A percentile compares a stretch with the other conserved stretches of the same genome.
Conservation (phyloP, 1,140 invertebrate genomes). For the Lasioglossum albipes region DNA sequence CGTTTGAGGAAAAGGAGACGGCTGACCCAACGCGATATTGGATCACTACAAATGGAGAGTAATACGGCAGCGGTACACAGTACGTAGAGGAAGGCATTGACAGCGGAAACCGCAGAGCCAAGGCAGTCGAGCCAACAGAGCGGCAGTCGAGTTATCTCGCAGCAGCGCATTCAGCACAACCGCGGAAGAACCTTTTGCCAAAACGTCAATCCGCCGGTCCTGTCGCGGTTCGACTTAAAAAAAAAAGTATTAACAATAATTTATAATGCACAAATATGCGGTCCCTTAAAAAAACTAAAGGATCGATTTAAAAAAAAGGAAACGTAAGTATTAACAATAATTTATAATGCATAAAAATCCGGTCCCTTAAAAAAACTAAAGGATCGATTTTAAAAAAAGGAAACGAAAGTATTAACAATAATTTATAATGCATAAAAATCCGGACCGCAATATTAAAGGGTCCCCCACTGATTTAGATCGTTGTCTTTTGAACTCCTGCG, state of each 20-base stretch:
- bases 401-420: constrained; percentile 12
- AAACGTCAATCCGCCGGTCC: constrained; percentile 28
- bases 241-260: constrained; percentile 28
- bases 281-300: too few relatives aligned
- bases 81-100: constrained; percentile 69
- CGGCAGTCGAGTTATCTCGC: constrained; percentile 41
- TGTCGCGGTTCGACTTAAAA: not conserved
- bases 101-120: constrained; percentile 70
- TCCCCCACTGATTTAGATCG: too few relatives aligned
- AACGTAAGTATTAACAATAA: too few relatives aligned
- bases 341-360: too few relatives aligned
- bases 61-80: constrained; percentile 34
- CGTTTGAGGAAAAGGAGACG: constrained; percentile 12
- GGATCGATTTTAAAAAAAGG: too few relatives aligned
- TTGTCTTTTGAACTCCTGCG: too few relatives aligned
- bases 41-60: constrained; percentile 67
- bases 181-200: constrained; percentile 37
- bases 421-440: not conserved
- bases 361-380: too few relatives aligned
- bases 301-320: not conserved
- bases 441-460: too few relatives aligned
- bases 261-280: not conserved
- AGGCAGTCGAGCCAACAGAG: constrained; percentile 46
- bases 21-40: constrained; percentile 67
- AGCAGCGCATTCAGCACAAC: constrained; percentile 44